A percentile compares a stretch with the other conserved stretches of the same genome.
Conservation (phyloP, 1,140 invertebrate genomes). For the Pseudobourletiella spinata region DNA sequence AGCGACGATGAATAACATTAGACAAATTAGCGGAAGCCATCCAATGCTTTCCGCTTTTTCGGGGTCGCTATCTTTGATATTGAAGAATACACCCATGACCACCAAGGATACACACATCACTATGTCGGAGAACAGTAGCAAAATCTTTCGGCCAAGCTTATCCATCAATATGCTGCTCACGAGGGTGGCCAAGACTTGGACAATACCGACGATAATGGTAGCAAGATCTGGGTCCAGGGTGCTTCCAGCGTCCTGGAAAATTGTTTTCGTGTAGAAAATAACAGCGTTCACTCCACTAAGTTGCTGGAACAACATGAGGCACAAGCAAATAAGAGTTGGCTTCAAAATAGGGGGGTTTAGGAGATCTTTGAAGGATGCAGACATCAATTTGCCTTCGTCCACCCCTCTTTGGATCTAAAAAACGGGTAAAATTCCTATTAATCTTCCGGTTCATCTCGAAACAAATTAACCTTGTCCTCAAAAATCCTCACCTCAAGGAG, state of each 20-base stretch:
- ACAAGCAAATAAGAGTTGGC: conserved; percentile 24
- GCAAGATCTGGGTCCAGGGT: conserved; percentile 52
- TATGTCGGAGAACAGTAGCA: conserved; percentile 40
- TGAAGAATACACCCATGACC: conserved; percentile 36
- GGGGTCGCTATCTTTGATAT: conserved; percentile 19
- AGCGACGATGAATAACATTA: conserved; percentile 65
- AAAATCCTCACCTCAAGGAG: no score
- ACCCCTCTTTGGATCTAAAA: conserved; percentile 17
- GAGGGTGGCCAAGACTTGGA: conserved; percentile 40
- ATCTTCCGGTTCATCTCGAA: no score
- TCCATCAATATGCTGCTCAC: conserved; percentile 44
- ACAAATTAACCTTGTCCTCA: not conserved
- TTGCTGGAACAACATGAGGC: conserved; percentile 34
- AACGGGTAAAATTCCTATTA: not conserved
- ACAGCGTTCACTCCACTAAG: conserved; percentile 39
- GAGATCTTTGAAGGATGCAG: conserved; percentile 15
- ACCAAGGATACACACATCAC: conserved; percentile 31
- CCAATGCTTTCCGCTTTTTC: conserved; percentile 40
- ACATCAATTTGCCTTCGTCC: conserved; percentile 4
- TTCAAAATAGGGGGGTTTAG: conserved; percentile 10
- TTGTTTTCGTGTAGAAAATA: conserved; percentile 46
- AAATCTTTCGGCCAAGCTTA: conserved; percentile 42
- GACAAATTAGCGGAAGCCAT: conserved; percentile 59
- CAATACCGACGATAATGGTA: conserved; percentile 41
- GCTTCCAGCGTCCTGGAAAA: conserved; percentile 57